These are phyloP conservation scores for Chrysomela aeneicollis DNA, from an alignment of 2,888 invertebrate species.

Conservation along the genomic window DNA sequence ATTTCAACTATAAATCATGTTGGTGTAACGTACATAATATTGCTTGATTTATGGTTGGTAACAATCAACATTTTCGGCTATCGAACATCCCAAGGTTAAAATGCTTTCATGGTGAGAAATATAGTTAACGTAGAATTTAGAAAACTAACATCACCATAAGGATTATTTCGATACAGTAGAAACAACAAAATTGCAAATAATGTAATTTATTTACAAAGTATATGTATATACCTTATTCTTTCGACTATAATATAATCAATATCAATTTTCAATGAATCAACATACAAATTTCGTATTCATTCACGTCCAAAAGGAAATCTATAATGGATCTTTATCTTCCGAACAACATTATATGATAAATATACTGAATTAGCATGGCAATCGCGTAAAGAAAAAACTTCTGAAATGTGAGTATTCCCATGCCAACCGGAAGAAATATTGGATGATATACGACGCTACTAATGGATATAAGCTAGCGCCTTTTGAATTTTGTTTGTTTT, in stretches of 20 bases:
- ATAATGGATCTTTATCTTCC: slow-evolving; percentile 6
- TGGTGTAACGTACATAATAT: slow-evolving; percentile 49
- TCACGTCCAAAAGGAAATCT: slow-evolving; percentile 16
- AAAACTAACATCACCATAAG: too few relatives aligned
- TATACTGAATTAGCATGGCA: slow-evolving; percentile 53
- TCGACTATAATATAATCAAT: too few relatives aligned
- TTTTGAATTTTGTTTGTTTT: slow-evolving; percentile 42
- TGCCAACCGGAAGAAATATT: slow-evolving; percentile 59
- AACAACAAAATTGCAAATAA: too few relatives aligned
- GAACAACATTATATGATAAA: slow-evolving; percentile 31
- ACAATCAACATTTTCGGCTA: slow-evolving; percentile 33
- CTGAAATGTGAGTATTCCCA: slow-evolving; percentile 55
- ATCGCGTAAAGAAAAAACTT: slow-evolving; percentile 56
- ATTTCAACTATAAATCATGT: slow-evolving; percentile 49
- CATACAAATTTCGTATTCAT: slow-evolving; percentile 24
- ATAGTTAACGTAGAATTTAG: too few relatives aligned
- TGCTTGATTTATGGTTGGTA: slow-evolving; percentile 46
- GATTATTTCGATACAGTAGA: too few relatives aligned
- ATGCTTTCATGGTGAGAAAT: slow-evolving; percentile 3
- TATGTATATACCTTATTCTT: too few relatives aligned
- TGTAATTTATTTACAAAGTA: too few relatives aligned
- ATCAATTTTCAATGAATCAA: too few relatives aligned
- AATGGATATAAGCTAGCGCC: slow-evolving; percentile 52
- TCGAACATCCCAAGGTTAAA: slow-evolving; percentile 32
- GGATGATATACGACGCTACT: slow-evolving; percentile 53